Evolutionary conservation across 2,888 invertebrate genomes (phyloP), one percentile per base, ranked within the genome.

Genomic region (Eremobia ochroleuca): DNA sequence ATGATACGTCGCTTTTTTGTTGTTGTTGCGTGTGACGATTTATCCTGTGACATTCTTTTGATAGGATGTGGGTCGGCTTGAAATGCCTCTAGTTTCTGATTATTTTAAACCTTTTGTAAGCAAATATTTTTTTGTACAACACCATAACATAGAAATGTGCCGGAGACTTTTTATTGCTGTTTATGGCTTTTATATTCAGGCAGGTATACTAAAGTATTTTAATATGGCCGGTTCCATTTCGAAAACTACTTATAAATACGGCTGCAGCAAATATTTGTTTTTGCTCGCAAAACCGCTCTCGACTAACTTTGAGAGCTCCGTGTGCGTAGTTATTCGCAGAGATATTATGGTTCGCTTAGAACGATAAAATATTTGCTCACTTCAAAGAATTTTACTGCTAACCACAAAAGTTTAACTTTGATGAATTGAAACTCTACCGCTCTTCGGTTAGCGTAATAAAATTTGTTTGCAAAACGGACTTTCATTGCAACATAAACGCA

Each of bases 1-100:
- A 94, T 95, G 96, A 95, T 94, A 93, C 92, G 93, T 91, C 89
- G 86, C 89, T 94, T 95, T 95, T 94, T 93, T 92, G 91, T 92
- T 90, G 85, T 80, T 70, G 83, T 85, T 75, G 82, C 83, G 83
- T 88, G 85, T 87, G 85, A 88, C 85, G 87, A 85, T 88, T 87
- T 92, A 91, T 89, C 85, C 88, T 90, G 90, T 94, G 95, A 94
- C 95, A 95, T 94, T 94, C 92, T 92, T 92, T 91, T 91, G 88
- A 92, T 90, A 90, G 91, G 93, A 94, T 92, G 74, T 94, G 90
- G 95, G 95, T 94, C 94, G 93, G 81, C 34, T 61, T 77, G 61
- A 77, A 82, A 85, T 85, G 85, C 76, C 73, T 79, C 79, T 85
- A 82, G 82, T 85, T 85, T 71, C 58, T 59, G 73, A 65, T 76